These are phyloP conservation scores for Andricus curvator DNA, from an alignment of 2,888 invertebrate species.

Conservation along the genomic window DNA sequence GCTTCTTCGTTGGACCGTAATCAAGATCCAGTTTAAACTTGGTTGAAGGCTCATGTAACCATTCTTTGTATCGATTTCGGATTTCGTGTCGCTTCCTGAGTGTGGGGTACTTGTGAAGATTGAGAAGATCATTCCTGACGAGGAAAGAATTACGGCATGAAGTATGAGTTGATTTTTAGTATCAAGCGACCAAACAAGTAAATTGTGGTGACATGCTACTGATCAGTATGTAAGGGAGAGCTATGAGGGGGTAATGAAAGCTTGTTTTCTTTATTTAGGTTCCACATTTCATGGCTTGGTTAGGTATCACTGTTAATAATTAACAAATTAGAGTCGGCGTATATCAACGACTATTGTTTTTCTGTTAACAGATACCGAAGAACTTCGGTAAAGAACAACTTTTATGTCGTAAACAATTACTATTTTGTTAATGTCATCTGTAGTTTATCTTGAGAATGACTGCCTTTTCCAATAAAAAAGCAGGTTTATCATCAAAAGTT, in stretches of 20 bases:
- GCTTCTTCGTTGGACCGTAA: slow-evolving; percentile 19
- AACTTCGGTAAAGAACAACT: too few relatives aligned
- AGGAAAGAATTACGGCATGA: not conserved
- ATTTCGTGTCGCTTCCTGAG: not conserved
- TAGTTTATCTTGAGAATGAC: too few relatives aligned
- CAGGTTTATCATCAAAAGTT: too few relatives aligned
- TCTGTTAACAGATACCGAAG: too few relatives aligned
- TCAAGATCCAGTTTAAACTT: slow-evolving; percentile 25
- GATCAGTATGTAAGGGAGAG: not conserved
- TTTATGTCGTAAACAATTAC: too few relatives aligned
- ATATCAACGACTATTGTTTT: too few relatives aligned
- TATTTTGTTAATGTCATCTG: too few relatives aligned
- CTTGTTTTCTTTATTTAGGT: not conserved
- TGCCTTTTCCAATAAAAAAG: too few relatives aligned
- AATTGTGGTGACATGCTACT: not conserved
- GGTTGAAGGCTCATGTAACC: not conserved
- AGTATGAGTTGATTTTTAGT: not conserved
- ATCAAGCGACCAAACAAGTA: not conserved
- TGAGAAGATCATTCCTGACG: not conserved
- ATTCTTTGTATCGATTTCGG: not conserved
- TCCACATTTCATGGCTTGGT: not conserved
- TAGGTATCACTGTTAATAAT: not conserved
- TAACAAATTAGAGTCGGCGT: not conserved
- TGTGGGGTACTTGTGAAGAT: not conserved
- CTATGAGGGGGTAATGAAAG: not conserved